Percentiles rank a stretch among this genome's conserved stretches.
These are phyloP conservation scores for Apamea crenata DNA, from an alignment of 2,888 invertebrate genomes.

Conservation along the genomic window DNA sequence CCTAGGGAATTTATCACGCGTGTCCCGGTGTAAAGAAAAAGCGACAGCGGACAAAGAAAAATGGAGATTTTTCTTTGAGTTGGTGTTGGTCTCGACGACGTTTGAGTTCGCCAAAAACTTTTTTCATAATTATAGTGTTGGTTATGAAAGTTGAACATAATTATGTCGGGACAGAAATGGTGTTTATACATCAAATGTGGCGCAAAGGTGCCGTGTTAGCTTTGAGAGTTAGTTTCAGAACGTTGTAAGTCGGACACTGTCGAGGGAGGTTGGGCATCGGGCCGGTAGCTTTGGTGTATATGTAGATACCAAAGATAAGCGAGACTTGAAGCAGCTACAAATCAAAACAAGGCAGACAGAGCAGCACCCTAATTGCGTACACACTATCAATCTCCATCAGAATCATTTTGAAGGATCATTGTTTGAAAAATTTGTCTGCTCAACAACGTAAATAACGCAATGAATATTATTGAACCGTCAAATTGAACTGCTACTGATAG, in stretches of 20 bases:
- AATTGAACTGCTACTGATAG: no score
- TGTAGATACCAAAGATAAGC: background rate
- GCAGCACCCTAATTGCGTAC: no score
- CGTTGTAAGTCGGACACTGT: background rate
- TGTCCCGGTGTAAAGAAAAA: slow-evolving; percentile 65
- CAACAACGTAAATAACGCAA: no score
- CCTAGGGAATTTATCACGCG: slow-evolving; percentile 87
- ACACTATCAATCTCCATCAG: no score
- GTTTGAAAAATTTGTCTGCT: no score
- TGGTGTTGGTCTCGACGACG: background rate
- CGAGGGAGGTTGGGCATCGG: no score
- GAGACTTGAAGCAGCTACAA: background rate
- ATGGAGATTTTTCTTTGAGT: background rate
- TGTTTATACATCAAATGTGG: background rate
- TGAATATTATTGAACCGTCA: no score
- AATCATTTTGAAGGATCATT: no score
- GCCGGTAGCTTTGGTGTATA: background rate
- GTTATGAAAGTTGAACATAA: background rate
- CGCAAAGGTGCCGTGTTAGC: background rate
- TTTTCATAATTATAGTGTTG: background rate
- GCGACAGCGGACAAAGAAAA: slow-evolving; percentile 60
- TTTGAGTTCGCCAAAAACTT: background rate
- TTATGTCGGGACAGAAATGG: background rate
- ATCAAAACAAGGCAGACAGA: background rate
- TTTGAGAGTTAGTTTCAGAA: background rate